Base-by-base conservation (phyloP, 2,888 invertebrate species). In the Clostera curtula region DNA sequence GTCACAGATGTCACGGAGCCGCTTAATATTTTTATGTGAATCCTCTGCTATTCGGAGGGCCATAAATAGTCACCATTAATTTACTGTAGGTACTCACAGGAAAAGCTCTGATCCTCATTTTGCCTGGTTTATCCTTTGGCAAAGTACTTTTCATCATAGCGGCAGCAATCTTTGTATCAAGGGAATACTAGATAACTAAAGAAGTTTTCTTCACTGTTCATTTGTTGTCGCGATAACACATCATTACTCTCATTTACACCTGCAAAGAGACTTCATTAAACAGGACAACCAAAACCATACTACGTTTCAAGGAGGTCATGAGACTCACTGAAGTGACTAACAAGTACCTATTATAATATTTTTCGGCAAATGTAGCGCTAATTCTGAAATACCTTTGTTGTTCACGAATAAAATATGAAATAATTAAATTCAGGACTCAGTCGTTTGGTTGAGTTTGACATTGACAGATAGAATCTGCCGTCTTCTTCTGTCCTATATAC, bases 91-190 rank as follows among this genome's bases (percentile, higher is more conserved):
- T n/a, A 89, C 95, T 96, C 87, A 97, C 97, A 75, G 97, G 97
- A 86, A 98, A 98, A 54, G 97, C 97, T 79, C 97, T 89, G 70
- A 98, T 98, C 71, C 98, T 90, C 97, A 97, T 97, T 86, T 97
- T 97, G 86, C 92, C 77, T 33, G 82, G 91, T 86, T 95, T 95
- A 85, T 95, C 95, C 83, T 95, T 95, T 58, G 91, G 90, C 79
- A 92, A 86, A 57, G 90, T 87, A 73, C 89, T 88, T 83, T 90
- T 90, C 89, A 90, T 89, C 86, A 88, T 89, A 74, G 63, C 67
- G 52, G 52, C 54, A 57, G 53, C 49, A 43, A 49, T 56, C 45
- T 52, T 44, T 55, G 56, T 50, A 62, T 60, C 62, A 68, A 65
- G 55, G 58, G 67, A 68, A 62, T 53, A 59, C 59, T 64, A 61